Evolutionary conservation across 2,113 vertebrate species (phyloP), one percentile per base, ranked within the genome.

Genomic region (Callocephalon fimbriatum): DNA sequence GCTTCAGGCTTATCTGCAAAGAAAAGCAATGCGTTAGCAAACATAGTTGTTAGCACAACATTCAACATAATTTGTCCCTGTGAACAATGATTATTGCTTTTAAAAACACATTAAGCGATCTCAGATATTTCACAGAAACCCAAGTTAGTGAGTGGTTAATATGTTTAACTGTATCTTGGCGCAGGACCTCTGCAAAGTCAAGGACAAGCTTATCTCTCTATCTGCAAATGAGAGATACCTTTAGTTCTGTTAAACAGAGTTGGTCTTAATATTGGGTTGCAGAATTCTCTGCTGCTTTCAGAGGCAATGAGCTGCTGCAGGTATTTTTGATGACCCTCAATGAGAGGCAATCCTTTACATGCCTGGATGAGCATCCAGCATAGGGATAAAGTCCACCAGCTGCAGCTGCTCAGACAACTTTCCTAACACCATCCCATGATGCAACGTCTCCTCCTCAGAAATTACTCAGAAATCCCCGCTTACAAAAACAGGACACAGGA

Each of bases 391-490:
- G 37, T 23, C 61, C 80, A 67, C 35, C 91, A 94, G 94, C 91
- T 89, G 89, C 93, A 95, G 94, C 94, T 91, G 89, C 35, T 81
- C 38, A 95, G 93, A 96, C 83, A 89, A 44, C 80, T 95, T 95
- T 96, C 94, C 95, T 87, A 93, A 94, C 73, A 67, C 80, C 80
- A 78, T 94, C 68, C 95, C 94, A 95, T 97, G 96, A 97, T 91
- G 95, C 94, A 97, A 96, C 0, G 93, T 96, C 96, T 97, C 91
- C 95, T 94, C 95, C 89, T 78, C 93, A 84, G 89, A 91, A 96
- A 96, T 97, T 97, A 97, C 93, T 97, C 96, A 97, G 89, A 97
- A 97, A 94, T 96, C 93, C 86, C 89, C 77, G 29, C 83, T 96
- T 96, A 93, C 47, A 80, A 92, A 87, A 94, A 96, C 93, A 96